Evolutionary conservation across 2,113 vertebrate genomes (phyloP), one percentile per base, ranked within the genome.

Genomic region (Irena cyanogastra): DNA sequence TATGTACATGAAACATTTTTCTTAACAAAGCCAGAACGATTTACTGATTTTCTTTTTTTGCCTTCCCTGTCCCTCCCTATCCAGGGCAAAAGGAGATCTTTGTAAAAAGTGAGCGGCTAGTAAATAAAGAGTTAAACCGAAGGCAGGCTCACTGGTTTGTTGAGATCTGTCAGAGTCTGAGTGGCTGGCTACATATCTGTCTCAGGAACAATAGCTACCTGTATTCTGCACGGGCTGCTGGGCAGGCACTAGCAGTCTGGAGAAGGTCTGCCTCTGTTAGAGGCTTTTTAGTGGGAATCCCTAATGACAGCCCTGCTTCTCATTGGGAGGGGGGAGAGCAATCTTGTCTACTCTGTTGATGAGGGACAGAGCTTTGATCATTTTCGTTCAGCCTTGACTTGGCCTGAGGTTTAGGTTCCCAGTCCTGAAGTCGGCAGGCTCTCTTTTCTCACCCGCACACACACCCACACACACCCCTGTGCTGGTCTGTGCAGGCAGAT

Each of bases 191-290:
- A 98, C 98, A 98, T 98, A 97, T 98, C 98, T 98, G 98, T 98
- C 98, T 98, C 96, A 93, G 97, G 98, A 98, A 98, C 98, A 98
- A 98, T 98, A 98, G 98, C 97, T 98, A 98, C 98, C 98, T 98
- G 98, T 98, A 98, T 98, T 98, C 98, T 97, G 96, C 97, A 98
- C 52, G 94, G 98, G 92, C 97, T 96, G 97, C 97, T 98, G 98
- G 98, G 98, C 98, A 98, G 97, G 92, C 97, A 87, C 94, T 95
- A 94, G 95, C 97, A 96, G 94, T 96, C 97, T 94, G 97, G 97
- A 97, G 97, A 97, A 97, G 97, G 95, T 97, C 97, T 97, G 97
- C 95, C 94, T 98, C 96, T 94, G 95, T 96, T 97, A 95, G 96
- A 88, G 89, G 94, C 93, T 96, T 97, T 94, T 97, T 95, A 97